Conservation (phyloP, 1,140 invertebrate genomes). For the Gyrodactylus bullatarudis region DNA sequence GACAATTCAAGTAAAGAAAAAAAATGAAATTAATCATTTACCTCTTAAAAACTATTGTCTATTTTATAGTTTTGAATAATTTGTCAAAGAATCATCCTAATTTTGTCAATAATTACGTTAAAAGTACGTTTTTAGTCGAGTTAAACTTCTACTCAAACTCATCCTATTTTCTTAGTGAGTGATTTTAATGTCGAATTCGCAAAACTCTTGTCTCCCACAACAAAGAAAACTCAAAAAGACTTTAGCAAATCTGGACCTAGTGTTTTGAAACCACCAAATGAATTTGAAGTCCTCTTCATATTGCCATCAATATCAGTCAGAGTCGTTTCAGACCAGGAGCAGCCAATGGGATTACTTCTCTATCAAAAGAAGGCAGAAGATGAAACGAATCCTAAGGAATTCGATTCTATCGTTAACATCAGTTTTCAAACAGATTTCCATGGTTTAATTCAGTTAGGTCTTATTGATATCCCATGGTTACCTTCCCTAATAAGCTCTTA, state of each 20-base stretch:
- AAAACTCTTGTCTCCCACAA: neutral
- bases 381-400: neutral
- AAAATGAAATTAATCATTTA: no score
- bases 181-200: neutral
- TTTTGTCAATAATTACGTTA: neutral
- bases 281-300: neutral
- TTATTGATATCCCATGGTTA: slow-evolving; percentile 3
- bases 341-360: neutral
- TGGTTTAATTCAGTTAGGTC: neutral
- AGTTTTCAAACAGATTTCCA: slow-evolving; percentile 5
- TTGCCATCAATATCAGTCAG: neutral
- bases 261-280: neutral
- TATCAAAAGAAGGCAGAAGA: neutral
- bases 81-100: neutral
- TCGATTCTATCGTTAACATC: neutral
- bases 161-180: neutral
- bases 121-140: neutral
- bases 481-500: slow-evolving; percentile 1
- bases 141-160: neutral
- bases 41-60: neutral
- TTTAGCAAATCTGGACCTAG: neutral
- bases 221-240: neutral
- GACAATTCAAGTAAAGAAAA: neutral
- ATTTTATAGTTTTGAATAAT: neutral
- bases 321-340: neutral